These are phyloP conservation scores for Porites evermanni DNA, from an alignment of 92 coral and sea anemone genomes.

Conservation along the genomic window DNA sequence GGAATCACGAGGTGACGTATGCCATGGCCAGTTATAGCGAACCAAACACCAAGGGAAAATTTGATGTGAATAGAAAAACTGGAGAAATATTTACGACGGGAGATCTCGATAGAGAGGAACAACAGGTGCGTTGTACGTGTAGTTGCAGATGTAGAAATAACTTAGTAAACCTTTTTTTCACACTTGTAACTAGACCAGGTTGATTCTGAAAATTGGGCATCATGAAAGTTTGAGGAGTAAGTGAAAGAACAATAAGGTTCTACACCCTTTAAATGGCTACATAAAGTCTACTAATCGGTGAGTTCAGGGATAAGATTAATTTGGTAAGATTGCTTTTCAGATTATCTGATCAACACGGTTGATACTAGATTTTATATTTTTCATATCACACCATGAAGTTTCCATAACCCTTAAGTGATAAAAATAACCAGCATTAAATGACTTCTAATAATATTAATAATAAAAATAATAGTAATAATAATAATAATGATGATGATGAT, in stretches of 20 bases:
- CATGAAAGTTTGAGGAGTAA: no score
- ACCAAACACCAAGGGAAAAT: constrained; percentile 28
- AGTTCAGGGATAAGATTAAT: no score
- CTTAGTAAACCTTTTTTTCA: neutral
- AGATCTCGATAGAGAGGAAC: constrained; percentile 58
- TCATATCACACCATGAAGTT: neutral
- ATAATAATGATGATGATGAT: no score
- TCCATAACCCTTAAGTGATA: neutral
- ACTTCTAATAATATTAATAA: no score
- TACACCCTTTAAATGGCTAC: no score
- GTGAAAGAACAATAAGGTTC: no score
- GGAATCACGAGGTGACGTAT: constrained; percentile 33
- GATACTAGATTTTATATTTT: neutral
- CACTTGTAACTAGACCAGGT: neutral
- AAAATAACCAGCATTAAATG: no score
- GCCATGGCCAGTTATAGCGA: constrained; percentile 41
- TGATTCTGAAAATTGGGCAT: neutral
- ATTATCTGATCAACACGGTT: neutral
- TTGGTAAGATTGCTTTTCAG: no score
- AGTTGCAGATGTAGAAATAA: no score
- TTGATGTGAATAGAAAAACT: constrained; percentile 32
- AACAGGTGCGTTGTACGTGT: constrained; percentile 29
- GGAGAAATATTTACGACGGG: constrained; percentile 50
- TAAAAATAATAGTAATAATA: no score
- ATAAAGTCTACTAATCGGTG: no score